Base-by-base conservation (phyloP, 2,888 invertebrate species). In the Eupithecia inturbata region DNA sequence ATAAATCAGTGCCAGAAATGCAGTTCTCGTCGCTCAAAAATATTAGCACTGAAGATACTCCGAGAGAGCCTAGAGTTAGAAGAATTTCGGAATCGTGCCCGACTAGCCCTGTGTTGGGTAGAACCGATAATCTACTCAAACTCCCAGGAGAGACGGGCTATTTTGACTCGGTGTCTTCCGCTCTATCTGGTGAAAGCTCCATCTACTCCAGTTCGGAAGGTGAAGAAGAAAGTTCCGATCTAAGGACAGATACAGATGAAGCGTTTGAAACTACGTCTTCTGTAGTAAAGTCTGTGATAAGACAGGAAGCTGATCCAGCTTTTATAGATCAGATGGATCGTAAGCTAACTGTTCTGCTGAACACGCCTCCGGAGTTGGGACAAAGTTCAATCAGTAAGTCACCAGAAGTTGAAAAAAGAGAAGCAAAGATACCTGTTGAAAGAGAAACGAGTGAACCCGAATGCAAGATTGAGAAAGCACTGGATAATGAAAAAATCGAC, bases 191-290 rank as follows among this genome's bases (percentile, higher is more conserved):
- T 12, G 94, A 93, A 64, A 95, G 95, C 78, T 95, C 95, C 76
- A 82, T 91, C 16, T 94, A 91, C 79, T 86, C 93, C 0, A 90
- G 89, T 75, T 91, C 93, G 19, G 95, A 95, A 28, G 93, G 91
- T 79, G 93, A 93, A 16, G 92, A 95, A 63, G 93, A 95, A 79
- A 93, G 93, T 77, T 93, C 90, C 68, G 95, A 95, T 80, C 84
- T 92, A 31, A 95, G 92, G 81, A 90, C 92, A 60, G 95, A 95
- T 76, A 87, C 89, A 66, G 92, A 94, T 68, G 87, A 86, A 53
- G 87, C 90, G 39, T 82, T 93, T 64, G 96, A 96, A 82, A 95
- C 96, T 14, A 95, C 95, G 1, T 95, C 95, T 82, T 95, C 95
- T 68, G 92, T 96, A 31, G 95, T 96, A 6, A 94, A 95, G 81